These are phyloP conservation scores for Episyrphus balteatus DNA, from an alignment of 1,140 invertebrate species.

Conservation along the genomic window DNA sequence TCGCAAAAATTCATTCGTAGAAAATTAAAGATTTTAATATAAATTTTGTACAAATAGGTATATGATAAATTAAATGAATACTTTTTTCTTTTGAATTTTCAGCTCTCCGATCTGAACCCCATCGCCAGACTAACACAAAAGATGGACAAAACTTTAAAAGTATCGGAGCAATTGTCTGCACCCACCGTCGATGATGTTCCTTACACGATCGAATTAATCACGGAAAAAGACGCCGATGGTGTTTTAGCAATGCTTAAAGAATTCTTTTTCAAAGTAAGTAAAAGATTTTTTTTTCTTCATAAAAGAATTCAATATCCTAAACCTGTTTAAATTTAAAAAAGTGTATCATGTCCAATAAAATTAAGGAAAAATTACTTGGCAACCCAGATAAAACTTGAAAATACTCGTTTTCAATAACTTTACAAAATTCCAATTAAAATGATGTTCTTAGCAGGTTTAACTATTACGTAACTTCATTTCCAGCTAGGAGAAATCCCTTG, in stretches of 20 bases:
- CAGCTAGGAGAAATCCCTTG: too few species aligned
- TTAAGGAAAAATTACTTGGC: neutral
- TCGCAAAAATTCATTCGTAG: too few species aligned
- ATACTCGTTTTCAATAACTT: neutral
- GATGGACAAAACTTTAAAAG: constrained; percentile 25
- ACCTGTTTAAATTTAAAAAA: neutral
- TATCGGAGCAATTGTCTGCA: constrained; percentile 8
- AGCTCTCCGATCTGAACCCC: constrained; percentile 34
- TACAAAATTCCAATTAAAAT: too few species aligned
- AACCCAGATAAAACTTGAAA: neutral
- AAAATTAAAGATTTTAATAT: too few species aligned
- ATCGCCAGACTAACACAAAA: constrained; percentile 29
- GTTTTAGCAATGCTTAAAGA: constrained; percentile 25
- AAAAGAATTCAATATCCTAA: neutral
- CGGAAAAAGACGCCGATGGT: constrained; percentile 16
- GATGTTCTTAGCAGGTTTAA: too few species aligned
- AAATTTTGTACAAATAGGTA: too few species aligned
- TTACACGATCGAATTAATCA: constrained; percentile 24
- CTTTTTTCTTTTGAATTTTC: constrained; percentile 10
- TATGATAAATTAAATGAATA: too few species aligned
- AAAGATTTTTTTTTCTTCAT: neutral
- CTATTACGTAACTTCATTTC: too few species aligned
- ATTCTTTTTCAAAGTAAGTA: constrained; percentile 38
- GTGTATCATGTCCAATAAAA: neutral
- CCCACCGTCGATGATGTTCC: constrained; percentile 12